Evolutionary conservation across 2,113 vertebrate genomes (phyloP).

Genomic region (Hydrochoerus hydrochaeris): DNA sequence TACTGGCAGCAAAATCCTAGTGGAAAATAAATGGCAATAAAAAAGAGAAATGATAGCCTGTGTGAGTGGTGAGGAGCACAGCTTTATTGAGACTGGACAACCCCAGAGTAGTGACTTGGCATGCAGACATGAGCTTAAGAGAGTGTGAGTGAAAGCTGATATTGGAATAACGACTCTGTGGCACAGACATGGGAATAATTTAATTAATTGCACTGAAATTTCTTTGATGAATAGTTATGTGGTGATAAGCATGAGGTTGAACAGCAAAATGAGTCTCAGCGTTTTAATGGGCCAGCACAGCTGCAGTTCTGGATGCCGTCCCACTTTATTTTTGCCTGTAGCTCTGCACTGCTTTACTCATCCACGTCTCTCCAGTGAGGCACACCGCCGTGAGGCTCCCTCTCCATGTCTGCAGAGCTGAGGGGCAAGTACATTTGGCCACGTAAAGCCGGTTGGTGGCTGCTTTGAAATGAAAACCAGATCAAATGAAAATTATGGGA

Average conservation of each 20-base stretch:
- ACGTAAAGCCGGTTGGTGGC: conserved; percentile 75
- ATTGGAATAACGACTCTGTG: conserved; percentile 91
- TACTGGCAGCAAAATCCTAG: conserved; percentile 98
- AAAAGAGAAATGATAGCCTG: conserved; percentile 95
- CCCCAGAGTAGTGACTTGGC: conserved; percentile 95
- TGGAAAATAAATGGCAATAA: conserved; percentile 99
- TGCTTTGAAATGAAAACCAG: conserved; percentile 87
- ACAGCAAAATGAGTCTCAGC: conserved; percentile 90
- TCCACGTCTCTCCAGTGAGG: conserved; percentile 71
- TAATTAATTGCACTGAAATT: conserved; percentile 98
- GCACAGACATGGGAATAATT: conserved; percentile 95
- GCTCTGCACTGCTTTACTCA: conserved; percentile 52
- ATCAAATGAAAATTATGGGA: conserved; percentile 84
- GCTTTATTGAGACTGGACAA: conserved; percentile 94
- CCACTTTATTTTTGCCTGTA: conserved; percentile 75
- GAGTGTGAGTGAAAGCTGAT: conserved; percentile 94
- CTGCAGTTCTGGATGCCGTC: conserved; percentile 90
- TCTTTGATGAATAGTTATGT: conserved; percentile 97
- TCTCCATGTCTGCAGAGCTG: conserved; percentile 40
- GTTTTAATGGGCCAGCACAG: conserved; percentile 91
- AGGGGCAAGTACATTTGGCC: conserved; percentile 75
- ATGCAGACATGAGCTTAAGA: conserved; percentile 88
- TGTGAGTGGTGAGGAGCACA: conserved; percentile 92
- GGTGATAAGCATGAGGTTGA: conserved; percentile 93
- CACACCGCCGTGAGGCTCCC: not conserved